phyloP scores from a whole-genome alignment of 2,888 invertebrate genomes.

The Lasius platythorax region DNA sequence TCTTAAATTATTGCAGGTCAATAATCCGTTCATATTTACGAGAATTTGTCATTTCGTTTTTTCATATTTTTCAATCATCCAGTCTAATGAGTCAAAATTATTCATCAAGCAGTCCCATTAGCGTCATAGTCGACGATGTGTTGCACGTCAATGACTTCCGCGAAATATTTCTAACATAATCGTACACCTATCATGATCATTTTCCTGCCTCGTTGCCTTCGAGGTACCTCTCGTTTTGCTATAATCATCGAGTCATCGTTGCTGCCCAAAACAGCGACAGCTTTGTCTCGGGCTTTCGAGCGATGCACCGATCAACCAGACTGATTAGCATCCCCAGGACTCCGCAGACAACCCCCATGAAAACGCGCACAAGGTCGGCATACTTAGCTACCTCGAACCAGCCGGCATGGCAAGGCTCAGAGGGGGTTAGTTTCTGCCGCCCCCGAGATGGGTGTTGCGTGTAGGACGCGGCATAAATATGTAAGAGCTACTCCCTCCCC shows the following conservation, averaged over 20 bases:
- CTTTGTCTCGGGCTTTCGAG: background rate
- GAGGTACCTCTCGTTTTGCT: background rate
- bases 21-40: background rate
- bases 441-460: conserved; percentile 80
- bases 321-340: conserved; percentile 69
- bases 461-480: conserved; percentile 85
- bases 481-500: conserved; percentile 83
- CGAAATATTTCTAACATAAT: background rate
- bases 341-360: conserved; percentile 59
- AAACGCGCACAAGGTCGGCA: conserved; percentile 74
- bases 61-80: background rate
- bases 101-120: conserved; percentile 39
- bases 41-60: background rate
- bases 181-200: conserved; percentile 2
- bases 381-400: conserved; percentile 64
- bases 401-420: conserved; percentile 59
- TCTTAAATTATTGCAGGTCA: background rate
- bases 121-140: conserved; percentile 15
- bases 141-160: conserved; percentile 13
- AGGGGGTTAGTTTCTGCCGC: conserved; percentile 72
- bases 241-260: conserved; percentile 12
- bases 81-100: conserved; percentile 34
- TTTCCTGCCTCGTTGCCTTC: conserved; percentile 17
- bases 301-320: conserved; percentile 55
- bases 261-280: background rate